phyloP scores from a whole-genome alignment of 2,888 invertebrate species.

The Athetis lepigone region DNA sequence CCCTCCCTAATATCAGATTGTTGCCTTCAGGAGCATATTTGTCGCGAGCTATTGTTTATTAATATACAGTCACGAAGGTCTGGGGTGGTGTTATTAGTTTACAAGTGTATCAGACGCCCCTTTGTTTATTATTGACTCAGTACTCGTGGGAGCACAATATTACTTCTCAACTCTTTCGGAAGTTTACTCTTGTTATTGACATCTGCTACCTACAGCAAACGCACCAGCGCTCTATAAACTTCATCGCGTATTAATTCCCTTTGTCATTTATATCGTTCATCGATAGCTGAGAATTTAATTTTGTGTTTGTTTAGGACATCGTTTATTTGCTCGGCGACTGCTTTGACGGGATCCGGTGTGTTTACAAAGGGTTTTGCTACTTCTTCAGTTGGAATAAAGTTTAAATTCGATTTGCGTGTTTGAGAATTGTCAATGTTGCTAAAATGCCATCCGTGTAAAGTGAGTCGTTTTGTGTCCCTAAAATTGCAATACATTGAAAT shows the following conservation, averaged over 20 bases:
- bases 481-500: background rate
- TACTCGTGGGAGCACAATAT: constrained; percentile 74
- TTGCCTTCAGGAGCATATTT: constrained; percentile 73
- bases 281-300: constrained; percentile 59
- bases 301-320: constrained; percentile 52
- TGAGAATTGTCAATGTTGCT: background rate
- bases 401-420: constrained; percentile 20
- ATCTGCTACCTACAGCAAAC: constrained; percentile 86
- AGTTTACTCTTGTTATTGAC: constrained; percentile 89
- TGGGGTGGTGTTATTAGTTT: constrained; percentile 88
- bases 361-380: constrained; percentile 45
- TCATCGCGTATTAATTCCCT: constrained; percentile 74
- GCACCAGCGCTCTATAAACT: constrained; percentile 79
- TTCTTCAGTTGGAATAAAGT: constrained; percentile 36
- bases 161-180: constrained; percentile 90
- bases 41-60: constrained; percentile 83
- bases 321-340: constrained; percentile 42
- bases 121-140: constrained; percentile 89
- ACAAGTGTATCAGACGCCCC: constrained; percentile 89
- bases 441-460: background rate
- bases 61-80: constrained; percentile 77
- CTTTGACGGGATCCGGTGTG: constrained; percentile 27
- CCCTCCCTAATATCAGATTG: constrained; percentile 70
- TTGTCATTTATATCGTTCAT: constrained; percentile 67
- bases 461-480: background rate